Conservation (phyloP, 1,140 invertebrate species). For the Sminthurinus signatus region DNA sequence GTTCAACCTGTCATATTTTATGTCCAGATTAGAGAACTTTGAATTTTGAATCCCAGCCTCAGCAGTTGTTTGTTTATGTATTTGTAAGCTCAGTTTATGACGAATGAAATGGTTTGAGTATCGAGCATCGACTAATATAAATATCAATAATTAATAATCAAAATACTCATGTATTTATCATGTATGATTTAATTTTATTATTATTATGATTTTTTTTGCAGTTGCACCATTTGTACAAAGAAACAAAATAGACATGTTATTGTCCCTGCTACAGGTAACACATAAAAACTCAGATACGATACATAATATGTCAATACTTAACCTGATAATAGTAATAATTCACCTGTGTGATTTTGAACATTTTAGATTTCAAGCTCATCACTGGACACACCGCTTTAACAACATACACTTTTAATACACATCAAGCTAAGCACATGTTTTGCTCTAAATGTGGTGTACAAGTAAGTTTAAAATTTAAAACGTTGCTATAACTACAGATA, state of each 20-base stretch:
- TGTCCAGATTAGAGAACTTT: background rate
- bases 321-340: too few relatives aligned
- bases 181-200: background rate
- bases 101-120: too few relatives aligned
- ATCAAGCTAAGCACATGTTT: conserved; percentile 51
- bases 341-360: too few relatives aligned
- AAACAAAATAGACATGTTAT: conserved; percentile 52
- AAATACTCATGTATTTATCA: too few relatives aligned
- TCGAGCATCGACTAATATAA: too few relatives aligned
- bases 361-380: conserved; percentile 50
- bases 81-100: too few relatives aligned
- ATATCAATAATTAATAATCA: too few relatives aligned
- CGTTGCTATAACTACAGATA: too few relatives aligned
- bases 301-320: too few relatives aligned
- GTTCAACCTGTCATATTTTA: too few relatives aligned
- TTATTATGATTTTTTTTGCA: conserved; percentile 40
- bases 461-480: too few relatives aligned
- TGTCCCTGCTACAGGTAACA: conserved; percentile 46
- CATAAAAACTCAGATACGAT: too few relatives aligned
- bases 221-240: conserved; percentile 51
- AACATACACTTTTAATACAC: conserved; percentile 53
- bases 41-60: background rate
- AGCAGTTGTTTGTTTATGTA: background rate
- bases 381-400: conserved; percentile 49
- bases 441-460: conserved; percentile 47